Evolutionary conservation across 2,797 vertebrate species (phyloP).

Genomic region (Rhincodon typus): DNA sequence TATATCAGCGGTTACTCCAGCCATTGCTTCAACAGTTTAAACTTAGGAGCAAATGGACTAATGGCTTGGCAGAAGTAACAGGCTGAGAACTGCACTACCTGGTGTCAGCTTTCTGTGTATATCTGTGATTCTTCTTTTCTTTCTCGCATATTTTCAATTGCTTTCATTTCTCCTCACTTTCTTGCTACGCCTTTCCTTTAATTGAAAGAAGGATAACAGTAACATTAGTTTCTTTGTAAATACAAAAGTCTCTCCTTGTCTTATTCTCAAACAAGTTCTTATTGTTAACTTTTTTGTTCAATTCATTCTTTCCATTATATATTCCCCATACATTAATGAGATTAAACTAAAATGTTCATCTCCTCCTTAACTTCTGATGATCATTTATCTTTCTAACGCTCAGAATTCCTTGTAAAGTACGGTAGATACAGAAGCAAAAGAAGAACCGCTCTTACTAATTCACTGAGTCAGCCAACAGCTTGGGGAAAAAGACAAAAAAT

Average conservation of each 20-base stretch:
- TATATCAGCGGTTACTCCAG: not conserved
- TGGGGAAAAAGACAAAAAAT: not conserved
- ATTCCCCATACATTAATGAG: too few species aligned
- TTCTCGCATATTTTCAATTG: slow-evolving; percentile 34
- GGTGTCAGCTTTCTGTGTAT: slow-evolving; percentile 22
- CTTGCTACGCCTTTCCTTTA: slow-evolving; percentile 33
- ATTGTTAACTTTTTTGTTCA: not conserved
- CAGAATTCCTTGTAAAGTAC: not conserved
- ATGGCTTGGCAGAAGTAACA: not conserved
- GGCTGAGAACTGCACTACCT: slow-evolving; percentile 32
- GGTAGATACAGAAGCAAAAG: not conserved
- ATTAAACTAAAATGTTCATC: not conserved
- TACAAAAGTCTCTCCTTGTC: not conserved
- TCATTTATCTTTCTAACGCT: not conserved
- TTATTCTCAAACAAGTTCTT: not conserved
- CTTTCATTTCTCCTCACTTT: slow-evolving; percentile 35
- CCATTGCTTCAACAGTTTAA: slow-evolving; percentile 21
- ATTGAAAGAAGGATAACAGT: slow-evolving; percentile 31
- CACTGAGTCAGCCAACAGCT: not conserved
- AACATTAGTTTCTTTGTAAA: slow-evolving; percentile 26
- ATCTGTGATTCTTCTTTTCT: slow-evolving; percentile 36
- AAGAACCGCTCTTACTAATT: not conserved
- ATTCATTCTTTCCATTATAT: not conserved
- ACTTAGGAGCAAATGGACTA: not conserved
- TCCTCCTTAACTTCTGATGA: not conserved